Base-by-base conservation (phyloP, 1,140 invertebrate species). In the Drosophila littoralis region DNA sequence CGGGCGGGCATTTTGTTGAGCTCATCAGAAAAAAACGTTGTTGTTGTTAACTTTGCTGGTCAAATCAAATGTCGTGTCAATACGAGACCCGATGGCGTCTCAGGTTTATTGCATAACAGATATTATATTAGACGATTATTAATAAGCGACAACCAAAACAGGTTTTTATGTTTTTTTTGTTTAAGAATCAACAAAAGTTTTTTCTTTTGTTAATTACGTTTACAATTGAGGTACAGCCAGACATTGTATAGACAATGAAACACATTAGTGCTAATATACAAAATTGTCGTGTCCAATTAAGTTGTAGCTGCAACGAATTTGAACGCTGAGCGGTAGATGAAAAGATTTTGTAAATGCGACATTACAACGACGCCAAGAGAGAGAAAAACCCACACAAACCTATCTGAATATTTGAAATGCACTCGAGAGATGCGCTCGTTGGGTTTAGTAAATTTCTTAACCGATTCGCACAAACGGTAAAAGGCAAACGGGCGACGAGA, bases 21-120 rank as follows among this genome's bases (percentile, higher is more conserved):
- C 83, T 88, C 83, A 86, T 88, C 83, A 88, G 15, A 57, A 83
- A 65, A 28, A 28, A 28, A 28, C n/a, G n/a, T n/a, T n/a, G 46
- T 64, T 66, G 28, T 65, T 66, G 35, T 67, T 58, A n/a, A 61
- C 61, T 6, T 55, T 43, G 50, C 46, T 54, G 40, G 28, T 35
- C 22, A 64, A 72, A 65, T 68, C 40, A 54, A 64, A 58, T 59
- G 73, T 66, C 68, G 51, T 65, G 15, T 55, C 58, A 48, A 61
- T 54, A 45, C 64, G 42, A 69, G 35, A 69, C 58, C 58, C 64
- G 46, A 61, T 61, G 71, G 50, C 58, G 66, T 69, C 63, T 68
- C 65, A 51, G 6, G 59, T 64, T 50, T 48, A 65, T 86, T 86
- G 88, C 66, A 69, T 66, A 66, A 83, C 70, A 45, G 58, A 38